Conservation (phyloP, 2,888 invertebrate species). For the Acleris cristana region DNA sequence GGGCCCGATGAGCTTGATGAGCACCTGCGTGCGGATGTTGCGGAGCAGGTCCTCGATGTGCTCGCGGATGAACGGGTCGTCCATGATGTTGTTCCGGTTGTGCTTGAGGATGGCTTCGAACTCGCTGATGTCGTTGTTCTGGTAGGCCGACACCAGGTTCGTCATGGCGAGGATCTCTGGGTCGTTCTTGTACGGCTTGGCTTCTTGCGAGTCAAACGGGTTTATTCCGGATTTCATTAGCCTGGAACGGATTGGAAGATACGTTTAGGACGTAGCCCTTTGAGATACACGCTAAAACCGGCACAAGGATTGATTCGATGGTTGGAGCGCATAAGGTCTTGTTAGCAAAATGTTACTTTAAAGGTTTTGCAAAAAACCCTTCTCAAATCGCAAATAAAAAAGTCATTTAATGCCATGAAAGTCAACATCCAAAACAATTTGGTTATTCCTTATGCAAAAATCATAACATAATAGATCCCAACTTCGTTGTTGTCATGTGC, state of each 20-base stretch:
- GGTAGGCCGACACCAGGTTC: constrained; percentile 97
- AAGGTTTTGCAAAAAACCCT: too few species aligned
- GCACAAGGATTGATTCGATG: too few species aligned
- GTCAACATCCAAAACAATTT: too few species aligned
- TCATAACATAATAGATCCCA: too few species aligned
- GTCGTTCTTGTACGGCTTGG: constrained; percentile 99
- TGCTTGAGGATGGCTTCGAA: constrained; percentile 98
- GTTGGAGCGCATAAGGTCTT: too few species aligned
- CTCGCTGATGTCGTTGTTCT: constrained; percentile 98
- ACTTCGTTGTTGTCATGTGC: too few species aligned
- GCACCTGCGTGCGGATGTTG: constrained; percentile 98
- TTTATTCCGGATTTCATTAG: constrained; percentile 99
- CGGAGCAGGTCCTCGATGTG: constrained; percentile 98
- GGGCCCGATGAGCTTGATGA: constrained; percentile 98
- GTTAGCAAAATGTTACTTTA: too few species aligned
- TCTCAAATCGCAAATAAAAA: too few species aligned
- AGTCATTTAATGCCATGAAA: too few species aligned
- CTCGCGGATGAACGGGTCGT: constrained; percentile 98
- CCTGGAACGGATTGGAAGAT: constrained; percentile 76
- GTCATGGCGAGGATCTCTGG: constrained; percentile 99
- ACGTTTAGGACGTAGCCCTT: too few species aligned
- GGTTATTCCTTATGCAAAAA: too few species aligned
- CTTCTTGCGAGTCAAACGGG: constrained; percentile 99
- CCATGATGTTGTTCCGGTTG: constrained; percentile 97
- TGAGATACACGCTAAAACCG: too few species aligned